These are phyloP conservation scores for Parnassius mnemosyne DNA, from an alignment of 2,888 invertebrate species.

Conservation along the genomic window DNA sequence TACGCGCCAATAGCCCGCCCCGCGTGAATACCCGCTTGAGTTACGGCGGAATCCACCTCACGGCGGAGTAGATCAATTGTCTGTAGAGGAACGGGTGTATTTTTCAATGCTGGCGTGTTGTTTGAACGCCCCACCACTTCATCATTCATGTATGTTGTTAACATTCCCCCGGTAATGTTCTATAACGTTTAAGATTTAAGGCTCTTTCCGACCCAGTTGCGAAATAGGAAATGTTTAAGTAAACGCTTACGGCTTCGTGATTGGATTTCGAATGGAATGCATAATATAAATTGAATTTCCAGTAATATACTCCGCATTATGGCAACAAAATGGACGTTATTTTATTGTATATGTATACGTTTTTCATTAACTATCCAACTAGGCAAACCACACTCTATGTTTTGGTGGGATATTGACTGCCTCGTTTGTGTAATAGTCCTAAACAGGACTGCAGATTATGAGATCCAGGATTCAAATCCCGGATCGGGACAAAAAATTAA, in stretches of 20 bases:
- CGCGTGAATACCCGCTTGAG: constrained; percentile 9
- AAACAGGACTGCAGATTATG: no score
- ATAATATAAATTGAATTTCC: constrained; percentile 2
- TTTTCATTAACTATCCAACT: no score
- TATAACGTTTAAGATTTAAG: constrained; percentile 33
- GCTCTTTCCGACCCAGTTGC: constrained; percentile 20
- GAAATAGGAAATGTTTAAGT: constrained; percentile 18
- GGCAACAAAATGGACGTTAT: no score
- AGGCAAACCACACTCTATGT: no score
- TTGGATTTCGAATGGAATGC: constrained; percentile 1
- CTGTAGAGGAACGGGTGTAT: constrained; percentile 26
- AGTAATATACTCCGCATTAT: no score
- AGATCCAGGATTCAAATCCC: no score
- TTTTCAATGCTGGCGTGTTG: constrained; percentile 28
- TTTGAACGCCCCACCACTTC: constrained; percentile 27
- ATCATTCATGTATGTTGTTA: constrained; percentile 35
- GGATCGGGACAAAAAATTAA: no score
- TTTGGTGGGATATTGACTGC: no score
- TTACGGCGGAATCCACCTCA: constrained; percentile 4
- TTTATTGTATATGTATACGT: no score
- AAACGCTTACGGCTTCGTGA: constrained; percentile 2
- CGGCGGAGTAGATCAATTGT: constrained; percentile 27
- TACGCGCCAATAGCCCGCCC: constrained; percentile 2
- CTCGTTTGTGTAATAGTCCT: no score
- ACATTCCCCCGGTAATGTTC: constrained; percentile 29